Evolutionary conservation across 2,113 vertebrate genomes (phyloP).

Genomic region (Glaucidium brasilianum): DNA sequence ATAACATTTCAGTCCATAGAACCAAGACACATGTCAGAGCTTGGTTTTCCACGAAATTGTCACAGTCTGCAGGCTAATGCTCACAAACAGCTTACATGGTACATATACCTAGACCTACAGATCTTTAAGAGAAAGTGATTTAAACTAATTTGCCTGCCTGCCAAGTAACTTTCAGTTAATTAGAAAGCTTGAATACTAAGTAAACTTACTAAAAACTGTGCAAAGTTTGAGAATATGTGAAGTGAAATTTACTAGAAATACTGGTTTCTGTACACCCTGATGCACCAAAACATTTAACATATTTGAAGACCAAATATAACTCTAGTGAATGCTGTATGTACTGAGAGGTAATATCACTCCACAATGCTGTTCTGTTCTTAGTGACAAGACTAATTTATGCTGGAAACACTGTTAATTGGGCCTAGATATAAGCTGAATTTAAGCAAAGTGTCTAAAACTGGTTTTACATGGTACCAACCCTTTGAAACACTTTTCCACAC

Average conservation of each 20-base stretch:
- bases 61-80: neutral
- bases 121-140: neutral
- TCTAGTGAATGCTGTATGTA: neutral
- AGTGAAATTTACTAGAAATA: neutral
- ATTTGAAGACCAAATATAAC: neutral
- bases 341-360: accelerated
- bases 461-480: neutral
- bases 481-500: neutral
- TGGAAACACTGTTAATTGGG: neutral
- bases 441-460: neutral
- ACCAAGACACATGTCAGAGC: neutral
- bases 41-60: neutral
- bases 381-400: neutral
- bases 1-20: neutral
- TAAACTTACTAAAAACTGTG: neutral
- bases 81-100: neutral
- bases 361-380: neutral
- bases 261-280: neutral
- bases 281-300: neutral
- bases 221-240: neutral
- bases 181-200: neutral
- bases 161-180: neutral
- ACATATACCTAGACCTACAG: neutral
- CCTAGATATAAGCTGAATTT: neutral
- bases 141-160: neutral